Evolutionary conservation across 2,888 invertebrate genomes (phyloP).

Genomic region (Amphipyra berbera): DNA sequence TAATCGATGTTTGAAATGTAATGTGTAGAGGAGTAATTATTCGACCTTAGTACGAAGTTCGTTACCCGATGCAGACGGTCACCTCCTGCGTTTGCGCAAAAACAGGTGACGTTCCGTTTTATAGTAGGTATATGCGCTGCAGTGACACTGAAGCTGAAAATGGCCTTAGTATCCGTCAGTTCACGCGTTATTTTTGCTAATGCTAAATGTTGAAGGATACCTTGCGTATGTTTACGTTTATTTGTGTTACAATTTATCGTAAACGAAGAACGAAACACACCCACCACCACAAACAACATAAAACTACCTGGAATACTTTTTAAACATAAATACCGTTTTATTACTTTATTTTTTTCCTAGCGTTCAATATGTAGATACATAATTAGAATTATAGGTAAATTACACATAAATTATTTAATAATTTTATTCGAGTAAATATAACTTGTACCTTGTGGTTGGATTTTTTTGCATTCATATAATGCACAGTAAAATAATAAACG

Average conservation of each 20-base stretch:
- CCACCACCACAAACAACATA: too few relatives aligned
- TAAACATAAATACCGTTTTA: too few relatives aligned
- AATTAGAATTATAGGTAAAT: too few relatives aligned
- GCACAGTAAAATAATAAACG: too few relatives aligned
- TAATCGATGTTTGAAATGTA: slow-evolving; percentile 16
- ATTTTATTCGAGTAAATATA: too few relatives aligned
- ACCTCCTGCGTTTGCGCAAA: slow-evolving; percentile 31
- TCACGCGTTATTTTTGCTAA: slow-evolving; percentile 48
- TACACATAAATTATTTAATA: too few relatives aligned
- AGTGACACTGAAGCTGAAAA: slow-evolving; percentile 46
- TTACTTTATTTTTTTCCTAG: too few relatives aligned
- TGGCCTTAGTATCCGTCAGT: slow-evolving; percentile 44
- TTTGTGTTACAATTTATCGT: slow-evolving; percentile 8
- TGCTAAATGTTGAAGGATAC: slow-evolving; percentile 48
- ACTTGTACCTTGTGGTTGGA: too few relatives aligned
- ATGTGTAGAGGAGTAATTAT: slow-evolving; percentile 17
- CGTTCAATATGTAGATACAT: too few relatives aligned
- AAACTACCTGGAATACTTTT: too few relatives aligned
- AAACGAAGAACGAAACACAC: background rate
- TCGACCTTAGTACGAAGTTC: slow-evolving; percentile 54
- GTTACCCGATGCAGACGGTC: slow-evolving; percentile 59
- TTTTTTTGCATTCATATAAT: too few relatives aligned
- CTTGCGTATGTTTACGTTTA: slow-evolving; percentile 15
- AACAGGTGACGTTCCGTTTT: slow-evolving; percentile 30
- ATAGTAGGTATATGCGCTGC: slow-evolving; percentile 16